These are phyloP conservation scores for Carterocephalus palaemon DNA, from an alignment of 2,888 invertebrate species.

Conservation along the genomic window DNA sequence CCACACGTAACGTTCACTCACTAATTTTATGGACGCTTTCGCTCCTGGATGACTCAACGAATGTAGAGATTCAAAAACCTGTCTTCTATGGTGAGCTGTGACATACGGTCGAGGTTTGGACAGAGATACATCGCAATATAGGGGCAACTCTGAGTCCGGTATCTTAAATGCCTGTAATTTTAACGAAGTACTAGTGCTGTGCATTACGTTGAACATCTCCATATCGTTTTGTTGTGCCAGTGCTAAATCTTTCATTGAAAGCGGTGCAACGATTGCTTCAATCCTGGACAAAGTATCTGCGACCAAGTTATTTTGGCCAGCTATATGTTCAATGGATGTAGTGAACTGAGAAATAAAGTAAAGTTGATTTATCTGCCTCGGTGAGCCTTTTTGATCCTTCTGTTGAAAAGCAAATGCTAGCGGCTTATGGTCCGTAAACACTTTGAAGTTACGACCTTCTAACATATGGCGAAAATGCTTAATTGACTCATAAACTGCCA, in stretches of 20 bases:
- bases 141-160: too few relatives aligned
- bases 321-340: constrained; percentile 42
- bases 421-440: constrained; percentile 6
- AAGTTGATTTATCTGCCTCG: constrained; percentile 31
- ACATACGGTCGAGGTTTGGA: too few relatives aligned
- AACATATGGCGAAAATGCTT: neutral
- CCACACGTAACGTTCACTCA: constrained; percentile 14
- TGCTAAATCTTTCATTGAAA: constrained; percentile 23
- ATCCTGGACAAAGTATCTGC: constrained; percentile 45
- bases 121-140: too few relatives aligned
- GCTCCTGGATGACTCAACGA: too few relatives aligned
- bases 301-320: constrained; percentile 41
- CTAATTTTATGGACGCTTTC: neutral
- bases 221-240: constrained; percentile 27
- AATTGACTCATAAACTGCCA: neutral
- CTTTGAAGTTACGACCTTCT: constrained; percentile 1
- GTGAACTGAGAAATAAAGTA: constrained; percentile 46
- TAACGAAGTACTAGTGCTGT: too few relatives aligned
- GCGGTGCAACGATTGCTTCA: constrained; percentile 26
- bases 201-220: constrained; percentile 25
- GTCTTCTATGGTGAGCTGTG: too few relatives aligned
- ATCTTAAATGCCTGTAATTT: too few relatives aligned
- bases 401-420: constrained; percentile 22
- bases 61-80: too few relatives aligned
- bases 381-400: constrained; percentile 32